phyloP scores from a whole-genome alignment of 2,888 invertebrate species.

The Alloplasta piceator region DNA sequence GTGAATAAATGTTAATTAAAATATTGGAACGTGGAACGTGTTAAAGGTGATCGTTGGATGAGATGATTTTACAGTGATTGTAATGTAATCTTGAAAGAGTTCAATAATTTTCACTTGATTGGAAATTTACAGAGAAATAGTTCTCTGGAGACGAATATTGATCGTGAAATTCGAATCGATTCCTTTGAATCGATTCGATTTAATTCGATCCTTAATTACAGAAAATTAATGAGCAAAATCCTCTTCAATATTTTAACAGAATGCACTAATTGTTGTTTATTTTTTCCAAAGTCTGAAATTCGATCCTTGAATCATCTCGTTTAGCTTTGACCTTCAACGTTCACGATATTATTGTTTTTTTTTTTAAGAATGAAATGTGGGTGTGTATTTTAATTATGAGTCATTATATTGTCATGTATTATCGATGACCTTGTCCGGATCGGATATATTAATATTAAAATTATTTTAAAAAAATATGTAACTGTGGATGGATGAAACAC shows the following conservation, averaged over 20 bases:
- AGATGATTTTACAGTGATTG: constrained; percentile 45
- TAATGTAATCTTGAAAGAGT: constrained; percentile 11
- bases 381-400: constrained; percentile 57
- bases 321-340: constrained; percentile 41
- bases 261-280: no score
- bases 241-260: no score
- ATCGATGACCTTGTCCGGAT: constrained; percentile 64
- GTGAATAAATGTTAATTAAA: constrained; percentile 78
- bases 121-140: no score
- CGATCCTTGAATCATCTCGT: constrained; percentile 41
- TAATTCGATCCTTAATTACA: no score
- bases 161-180: no score
- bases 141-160: no score
- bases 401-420: constrained; percentile 59
- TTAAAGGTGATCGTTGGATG: constrained; percentile 59
- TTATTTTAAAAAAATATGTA: constrained; percentile 48
- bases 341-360: constrained; percentile 52
- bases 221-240: no score
- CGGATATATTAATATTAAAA: constrained; percentile 45
- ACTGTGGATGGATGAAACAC: constrained; percentile 17
- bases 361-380: constrained; percentile 60
- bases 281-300: no score
- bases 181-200: no score
- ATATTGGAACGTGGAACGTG: constrained; percentile 46
- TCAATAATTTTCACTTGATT: no score